Base-by-base conservation (phyloP, 2,888 invertebrate species). In the Ochlodes sylvanus region DNA sequence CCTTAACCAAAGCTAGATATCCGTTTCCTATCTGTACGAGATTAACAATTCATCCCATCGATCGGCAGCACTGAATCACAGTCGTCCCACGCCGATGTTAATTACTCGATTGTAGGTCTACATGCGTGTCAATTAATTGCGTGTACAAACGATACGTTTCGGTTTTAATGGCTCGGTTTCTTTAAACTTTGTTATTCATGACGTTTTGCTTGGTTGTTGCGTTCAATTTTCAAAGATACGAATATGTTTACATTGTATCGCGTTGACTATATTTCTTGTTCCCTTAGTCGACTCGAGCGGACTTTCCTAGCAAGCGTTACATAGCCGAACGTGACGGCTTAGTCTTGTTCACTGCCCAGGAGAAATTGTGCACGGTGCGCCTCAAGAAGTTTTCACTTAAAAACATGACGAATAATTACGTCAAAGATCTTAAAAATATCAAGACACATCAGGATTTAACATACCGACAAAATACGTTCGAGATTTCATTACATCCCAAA, bases 31-130 rank as follows among this genome's bases (percentile, higher is more conserved):
- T 71, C 79, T 82, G 74, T 76, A 77, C 70, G 56, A 68, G 73
- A 79, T 79, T 75, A 76, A 77, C 72, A 77, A 80, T 78, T 74
- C 75, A 79, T 75, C 71, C 66, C 69, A 77, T 80, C 76, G 78
- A 83, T 82, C 76, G 63, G 74, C 69, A 64, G 65, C 74, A 67
- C 70, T 72, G 76, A 76, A 81, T 81, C 79, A 79, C 77, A 72
- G 32, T 74, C 83, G 70, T 77, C 86, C 86, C 80, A 86, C 86
- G 81, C 80, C 69, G 74, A 77, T 81, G 80, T 84, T 86, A 85
- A 87, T 87, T 86, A 87, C 83, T 73, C 78, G 80, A 82, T 80
- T 83, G 82, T 83, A 77, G 83, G 79, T 78, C 78, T 80, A 81
- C 81, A 84, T 82, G 77, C 76, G 79, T 84, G 79, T 79, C 81